phyloP scores from a whole-genome alignment of 2,113 vertebrate species.

The Crotalus horridus region DNA sequence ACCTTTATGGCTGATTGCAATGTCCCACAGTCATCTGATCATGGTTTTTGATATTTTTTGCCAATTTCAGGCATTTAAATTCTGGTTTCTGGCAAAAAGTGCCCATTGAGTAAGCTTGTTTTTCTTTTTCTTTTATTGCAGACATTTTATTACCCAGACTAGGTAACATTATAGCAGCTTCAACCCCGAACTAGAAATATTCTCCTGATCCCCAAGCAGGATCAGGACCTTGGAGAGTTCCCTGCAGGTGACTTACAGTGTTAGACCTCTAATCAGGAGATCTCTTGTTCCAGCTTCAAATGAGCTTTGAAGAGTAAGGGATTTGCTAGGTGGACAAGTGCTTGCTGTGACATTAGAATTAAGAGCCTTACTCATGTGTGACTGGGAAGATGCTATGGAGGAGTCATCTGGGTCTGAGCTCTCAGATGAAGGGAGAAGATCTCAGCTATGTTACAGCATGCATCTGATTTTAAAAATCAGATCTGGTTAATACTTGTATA shows the following conservation, averaged over 20 bases:
- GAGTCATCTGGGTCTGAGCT: background rate
- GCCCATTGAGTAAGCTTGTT: background rate
- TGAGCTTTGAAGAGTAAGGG: background rate
- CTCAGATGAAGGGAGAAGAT: background rate
- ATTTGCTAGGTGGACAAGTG: background rate
- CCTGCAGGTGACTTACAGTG: background rate
- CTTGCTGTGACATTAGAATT: background rate
- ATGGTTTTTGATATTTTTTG: background rate
- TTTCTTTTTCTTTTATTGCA: background rate
- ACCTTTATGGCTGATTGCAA: background rate
- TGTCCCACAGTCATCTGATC: background rate
- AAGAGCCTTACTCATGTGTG: background rate
- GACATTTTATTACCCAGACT: background rate
- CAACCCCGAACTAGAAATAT: background rate
- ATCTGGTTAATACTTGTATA: background rate
- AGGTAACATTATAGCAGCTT: background rate
- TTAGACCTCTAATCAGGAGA: background rate
- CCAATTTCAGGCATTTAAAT: background rate
- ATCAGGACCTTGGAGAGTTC: background rate
- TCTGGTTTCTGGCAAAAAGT: background rate
- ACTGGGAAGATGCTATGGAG: background rate
- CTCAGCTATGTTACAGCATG: background rate
- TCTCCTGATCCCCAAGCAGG: background rate
- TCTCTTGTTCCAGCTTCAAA: background rate
- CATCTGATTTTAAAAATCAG: background rate